Percentiles rank a stretch among this genome's conserved stretches.
phyloP scores from a whole-genome alignment of 2,797 vertebrate genomes.

The Mallotus villosus region DNA sequence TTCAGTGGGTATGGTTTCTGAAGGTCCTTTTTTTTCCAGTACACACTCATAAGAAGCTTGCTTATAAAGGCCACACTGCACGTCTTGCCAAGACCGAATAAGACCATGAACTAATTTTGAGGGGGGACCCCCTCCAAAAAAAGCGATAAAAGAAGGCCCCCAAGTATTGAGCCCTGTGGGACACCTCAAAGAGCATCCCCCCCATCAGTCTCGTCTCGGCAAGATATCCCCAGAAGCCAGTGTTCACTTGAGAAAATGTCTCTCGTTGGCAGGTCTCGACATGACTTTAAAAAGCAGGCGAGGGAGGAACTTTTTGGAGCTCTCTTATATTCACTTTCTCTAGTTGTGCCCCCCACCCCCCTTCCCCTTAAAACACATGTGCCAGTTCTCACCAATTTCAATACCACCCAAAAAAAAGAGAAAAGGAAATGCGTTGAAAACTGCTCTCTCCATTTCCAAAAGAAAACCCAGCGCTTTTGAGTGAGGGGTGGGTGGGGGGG shows the following conservation, averaged over 20 bases:
- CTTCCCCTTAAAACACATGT: slow-evolving; percentile 83
- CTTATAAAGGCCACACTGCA: slow-evolving; percentile 96
- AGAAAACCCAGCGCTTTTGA: slow-evolving; percentile 71
- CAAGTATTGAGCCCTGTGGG: slow-evolving; percentile 60
- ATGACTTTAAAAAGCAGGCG: slow-evolving; percentile 97
- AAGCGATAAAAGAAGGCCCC: slow-evolving; percentile 56
- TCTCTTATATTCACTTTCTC: slow-evolving; percentile 83
- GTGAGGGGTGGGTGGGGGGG: slow-evolving; percentile 27
- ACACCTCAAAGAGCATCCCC: slow-evolving; percentile 61
- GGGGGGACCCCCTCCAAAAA: slow-evolving; percentile 50
- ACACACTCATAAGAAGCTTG: slow-evolving; percentile 91
- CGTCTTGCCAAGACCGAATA: slow-evolving; percentile 98
- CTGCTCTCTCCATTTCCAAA: slow-evolving; percentile 95
- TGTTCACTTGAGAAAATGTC: slow-evolving; percentile 99
- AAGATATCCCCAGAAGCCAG: slow-evolving; percentile 99
- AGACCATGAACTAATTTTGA: slow-evolving; percentile 76
- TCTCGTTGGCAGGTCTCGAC: slow-evolving; percentile 99
- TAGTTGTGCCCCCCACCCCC: slow-evolving; percentile 79
- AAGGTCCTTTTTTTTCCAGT: slow-evolving; percentile 78
- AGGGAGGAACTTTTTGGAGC: slow-evolving; percentile 93
- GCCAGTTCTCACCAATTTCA: slow-evolving; percentile 99
- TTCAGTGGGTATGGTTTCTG: slow-evolving; percentile 81
- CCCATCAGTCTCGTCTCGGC: slow-evolving; percentile 91
- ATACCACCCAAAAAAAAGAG: slow-evolving; percentile 71
- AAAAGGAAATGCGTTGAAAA: slow-evolving; percentile 82